Base-by-base conservation (phyloP, 1,140 invertebrate species). In the Daktulosphaira vitifoliae region DNA sequence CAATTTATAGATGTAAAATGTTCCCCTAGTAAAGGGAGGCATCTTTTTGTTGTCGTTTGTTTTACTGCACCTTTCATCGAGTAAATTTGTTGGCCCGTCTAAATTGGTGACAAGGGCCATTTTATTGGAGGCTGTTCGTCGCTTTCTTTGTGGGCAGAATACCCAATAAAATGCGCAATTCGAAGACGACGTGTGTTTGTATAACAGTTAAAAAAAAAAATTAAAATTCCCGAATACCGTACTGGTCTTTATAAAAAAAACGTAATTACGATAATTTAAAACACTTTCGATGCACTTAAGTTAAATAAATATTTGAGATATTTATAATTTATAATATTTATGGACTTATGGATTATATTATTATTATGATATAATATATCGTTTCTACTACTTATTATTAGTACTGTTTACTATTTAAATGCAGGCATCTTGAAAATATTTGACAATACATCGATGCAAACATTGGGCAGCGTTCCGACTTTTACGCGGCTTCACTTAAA, bases 251-350 rank as follows among this genome's bases (percentile, higher is more conserved):
- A 11, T 33, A 65, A 53, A 53, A 52, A n/a, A 65, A 65, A 56
- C 66, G 44, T 66, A 29, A 56, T 39, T 66, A 48, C 42, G 33
- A 39, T 20, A 54, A 51, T 51, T 64, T 50, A 50, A 67, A 49
- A 56, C 66, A 6, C 11, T 33, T 67, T 62, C 23, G 48, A 33
- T 67, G 46, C 66, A 64, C 56, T 67, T 39, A 56, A 65, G 56
- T 50, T 64, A 64, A 67, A 62, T 59, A 66, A 54, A 59, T 29
- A 67, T 62, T 67, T 50, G 29, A 33, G 5, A 67, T 59, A 67
- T 50, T 66, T 66, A 49, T 50, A 59, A 65, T 65, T 66, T 53
- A 16, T 44, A 44, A n/a, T 33, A 33, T n/a, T 44, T 44, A 44
- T 59, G 56, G 56, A 62, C 56, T 62, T 62, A 48, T 62, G 39